Percentiles rank a stretch among this genome's conserved stretches.
phyloP scores from a whole-genome alignment of 2,888 invertebrate genomes.

The Phrixothrix hirtus region DNA sequence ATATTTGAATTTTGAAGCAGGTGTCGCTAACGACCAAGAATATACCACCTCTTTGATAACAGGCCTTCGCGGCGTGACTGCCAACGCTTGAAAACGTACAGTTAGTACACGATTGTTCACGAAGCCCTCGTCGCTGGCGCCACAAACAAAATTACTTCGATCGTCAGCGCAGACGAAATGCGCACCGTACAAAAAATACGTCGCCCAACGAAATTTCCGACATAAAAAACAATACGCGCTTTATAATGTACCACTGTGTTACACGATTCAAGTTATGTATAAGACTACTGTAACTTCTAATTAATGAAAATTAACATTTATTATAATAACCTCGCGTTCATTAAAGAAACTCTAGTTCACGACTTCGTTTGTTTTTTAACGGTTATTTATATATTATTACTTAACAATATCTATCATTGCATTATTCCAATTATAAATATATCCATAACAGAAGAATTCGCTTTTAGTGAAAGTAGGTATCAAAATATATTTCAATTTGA shows the following conservation, averaged over 20 bases:
- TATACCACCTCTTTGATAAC: conserved; percentile 21
- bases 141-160: conserved; percentile 46
- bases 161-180: conserved; percentile 46
- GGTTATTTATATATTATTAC: too few relatives aligned
- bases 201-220: conserved; percentile 18
- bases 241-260: conserved; percentile 11
- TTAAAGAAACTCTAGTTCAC: conserved; percentile 6
- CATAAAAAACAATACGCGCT: conserved; percentile 5
- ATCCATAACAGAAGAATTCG: too few relatives aligned
- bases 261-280: conserved; percentile 16
- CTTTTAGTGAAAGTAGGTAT: too few relatives aligned
- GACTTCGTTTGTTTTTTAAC: background rate
- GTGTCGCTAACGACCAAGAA: conserved; percentile 31
- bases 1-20: conserved; percentile 37
- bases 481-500: too few relatives aligned
- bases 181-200: conserved; percentile 29
- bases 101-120: conserved; percentile 35
- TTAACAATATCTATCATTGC: too few relatives aligned
- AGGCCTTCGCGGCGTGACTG: conserved; percentile 53
- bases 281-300: conserved; percentile 9
- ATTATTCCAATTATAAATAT: too few relatives aligned
- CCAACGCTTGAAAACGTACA: conserved; percentile 25
- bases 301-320: conserved; percentile 30
- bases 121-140: conserved; percentile 44
- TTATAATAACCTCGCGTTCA: conserved; percentile 20